Percentiles rank a stretch among this genome's conserved stretches.
phyloP scores from a whole-genome alignment of 2,797 vertebrate genomes.

The Sebastes dallii region DNA sequence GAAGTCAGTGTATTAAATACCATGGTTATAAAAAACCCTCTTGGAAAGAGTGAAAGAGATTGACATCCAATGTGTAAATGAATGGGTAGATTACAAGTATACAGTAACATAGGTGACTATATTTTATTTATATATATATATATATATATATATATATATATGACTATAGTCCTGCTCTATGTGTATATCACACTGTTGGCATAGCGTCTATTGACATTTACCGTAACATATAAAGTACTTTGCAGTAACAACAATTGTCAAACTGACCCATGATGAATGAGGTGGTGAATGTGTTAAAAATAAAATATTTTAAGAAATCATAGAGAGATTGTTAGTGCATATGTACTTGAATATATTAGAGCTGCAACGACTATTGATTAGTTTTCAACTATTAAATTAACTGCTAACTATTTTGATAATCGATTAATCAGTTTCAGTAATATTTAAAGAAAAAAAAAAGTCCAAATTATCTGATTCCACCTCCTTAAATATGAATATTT shows the following conservation, averaged over 20 bases:
- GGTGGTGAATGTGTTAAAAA: neutral
- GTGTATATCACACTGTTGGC: neutral
- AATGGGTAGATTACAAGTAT: neutral
- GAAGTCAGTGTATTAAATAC: conserved; percentile 13
- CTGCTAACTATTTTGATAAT: too few species aligned
- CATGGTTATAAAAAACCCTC: conserved; percentile 13
- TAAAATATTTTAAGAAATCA: neutral
- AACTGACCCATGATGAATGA: neutral
- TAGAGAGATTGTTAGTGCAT: neutral
- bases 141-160: neutral
- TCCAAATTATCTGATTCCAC: too few species aligned
- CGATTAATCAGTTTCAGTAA: too few species aligned
- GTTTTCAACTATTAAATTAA: too few species aligned
- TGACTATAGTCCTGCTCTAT: neutral
- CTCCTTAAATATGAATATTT: too few species aligned
- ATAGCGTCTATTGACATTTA: neutral
- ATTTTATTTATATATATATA: too few species aligned
- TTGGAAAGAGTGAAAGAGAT: neutral
- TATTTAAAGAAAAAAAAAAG: too few species aligned
- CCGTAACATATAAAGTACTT: neutral
- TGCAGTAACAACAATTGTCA: neutral
- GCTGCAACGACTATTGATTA: too few species aligned
- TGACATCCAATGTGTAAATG: neutral
- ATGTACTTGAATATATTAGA: neutral
- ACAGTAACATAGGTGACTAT: neutral